Evolutionary conservation across 2,113 vertebrate species (phyloP).

Genomic region (Drymodes brunneopygia): DNA sequence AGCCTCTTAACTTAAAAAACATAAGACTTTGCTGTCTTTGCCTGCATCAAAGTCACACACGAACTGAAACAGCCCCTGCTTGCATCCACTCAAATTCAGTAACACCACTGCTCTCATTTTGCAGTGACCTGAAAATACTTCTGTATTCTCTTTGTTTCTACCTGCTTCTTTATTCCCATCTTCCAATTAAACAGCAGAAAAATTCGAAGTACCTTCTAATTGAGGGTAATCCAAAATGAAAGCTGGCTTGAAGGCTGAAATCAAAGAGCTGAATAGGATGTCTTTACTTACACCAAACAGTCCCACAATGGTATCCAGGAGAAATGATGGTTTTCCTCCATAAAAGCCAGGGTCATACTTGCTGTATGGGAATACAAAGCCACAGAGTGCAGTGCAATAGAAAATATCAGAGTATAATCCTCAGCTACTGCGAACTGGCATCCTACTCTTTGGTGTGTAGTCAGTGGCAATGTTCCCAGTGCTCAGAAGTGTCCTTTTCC

Average conservation of each 20-base stretch:
- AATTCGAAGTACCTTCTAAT: slow-evolving; percentile 1
- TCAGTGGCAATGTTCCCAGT: not conserved
- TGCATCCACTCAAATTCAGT: not conserved
- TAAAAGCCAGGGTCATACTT: not conserved
- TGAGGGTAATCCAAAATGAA: slow-evolving; percentile 27
- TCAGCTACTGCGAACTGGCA: not conserved
- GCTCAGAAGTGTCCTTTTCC: not conserved
- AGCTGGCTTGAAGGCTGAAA: not conserved
- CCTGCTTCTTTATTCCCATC: not conserved
- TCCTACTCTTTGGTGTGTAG: not conserved
- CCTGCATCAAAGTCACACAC: not conserved
- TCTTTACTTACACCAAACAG: not conserved
- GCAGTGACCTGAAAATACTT: not conserved
- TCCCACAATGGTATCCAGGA: not conserved
- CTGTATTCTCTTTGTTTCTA: slow-evolving; percentile 26
- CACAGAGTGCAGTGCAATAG: not conserved
- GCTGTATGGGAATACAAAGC: not conserved
- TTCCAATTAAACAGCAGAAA: not conserved
- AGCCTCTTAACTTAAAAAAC: slow-evolving; percentile 16
- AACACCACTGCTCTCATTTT: not conserved
- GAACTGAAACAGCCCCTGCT: not conserved
- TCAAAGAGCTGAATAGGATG: not conserved
- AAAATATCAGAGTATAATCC: not conserved
- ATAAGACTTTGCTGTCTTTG: not conserved
- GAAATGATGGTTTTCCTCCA: not conserved